A percentile compares a stretch with the other conserved stretches of the same genome.
These are phyloP conservation scores for Doryteuthis pealeii DNA, from an alignment of 1,140 invertebrate genomes.

Conservation along the genomic window DNA sequence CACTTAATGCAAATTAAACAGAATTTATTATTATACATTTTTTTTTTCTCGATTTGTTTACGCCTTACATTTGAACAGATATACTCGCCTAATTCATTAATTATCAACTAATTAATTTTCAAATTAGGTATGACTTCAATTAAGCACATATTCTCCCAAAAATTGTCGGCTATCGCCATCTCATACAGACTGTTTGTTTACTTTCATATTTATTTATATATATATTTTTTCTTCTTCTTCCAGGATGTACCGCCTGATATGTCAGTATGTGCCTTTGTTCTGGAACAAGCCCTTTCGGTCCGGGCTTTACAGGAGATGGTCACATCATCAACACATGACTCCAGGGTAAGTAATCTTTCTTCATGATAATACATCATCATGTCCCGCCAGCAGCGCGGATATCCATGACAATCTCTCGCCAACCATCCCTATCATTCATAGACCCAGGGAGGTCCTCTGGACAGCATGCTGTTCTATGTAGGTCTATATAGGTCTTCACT, in stretches of 20 bases:
- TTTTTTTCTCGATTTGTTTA: background rate
- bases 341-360: constrained; percentile 41
- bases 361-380: background rate
- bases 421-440: too few species aligned
- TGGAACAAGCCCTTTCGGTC: constrained; percentile 98
- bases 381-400: too few species aligned
- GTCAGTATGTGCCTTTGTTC: constrained; percentile 97
- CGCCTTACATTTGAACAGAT: background rate
- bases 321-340: constrained; percentile 53
- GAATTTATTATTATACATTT: too few species aligned
- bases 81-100: background rate
- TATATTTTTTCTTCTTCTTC: constrained; percentile 46
- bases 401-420: too few species aligned
- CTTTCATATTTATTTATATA: background rate
- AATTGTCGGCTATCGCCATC: background rate
- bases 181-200: background rate
- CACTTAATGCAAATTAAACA: too few species aligned
- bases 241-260: constrained; percentile 96
- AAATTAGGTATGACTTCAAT: too few species aligned
- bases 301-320: constrained; percentile 95
- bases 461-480: background rate
- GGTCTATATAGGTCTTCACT: background rate
- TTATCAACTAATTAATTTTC: background rate
- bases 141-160: too few species aligned
- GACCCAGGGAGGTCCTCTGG: too few species aligned